These are phyloP conservation scores for Xenops minutus DNA, from an alignment of 2,797 vertebrate species.

Conservation along the genomic window DNA sequence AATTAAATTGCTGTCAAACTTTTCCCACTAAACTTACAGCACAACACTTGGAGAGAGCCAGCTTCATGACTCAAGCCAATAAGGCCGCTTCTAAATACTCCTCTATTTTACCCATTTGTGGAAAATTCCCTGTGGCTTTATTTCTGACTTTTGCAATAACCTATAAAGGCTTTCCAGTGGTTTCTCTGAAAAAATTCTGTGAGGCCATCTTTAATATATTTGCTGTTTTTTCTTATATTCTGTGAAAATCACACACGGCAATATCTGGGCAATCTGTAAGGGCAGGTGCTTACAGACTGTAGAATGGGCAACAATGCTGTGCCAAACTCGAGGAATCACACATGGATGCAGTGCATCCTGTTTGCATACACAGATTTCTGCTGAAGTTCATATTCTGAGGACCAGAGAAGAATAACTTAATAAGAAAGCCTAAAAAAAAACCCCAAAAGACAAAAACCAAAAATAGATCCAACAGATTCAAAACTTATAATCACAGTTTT, in stretches of 20 bases:
- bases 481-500: neutral
- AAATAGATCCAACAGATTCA: neutral
- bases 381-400: neutral
- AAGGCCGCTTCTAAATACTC: conserved; percentile 66
- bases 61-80: conserved; percentile 74
- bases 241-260: neutral
- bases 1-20: conserved; percentile 84
- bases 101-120: conserved; percentile 40
- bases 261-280: neutral
- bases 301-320: accelerated
- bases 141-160: conserved; percentile 37
- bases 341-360: neutral
- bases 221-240: neutral
- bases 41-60: conserved; percentile 73
- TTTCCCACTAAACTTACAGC: conserved; percentile 77
- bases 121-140: conserved; percentile 26
- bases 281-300: neutral
- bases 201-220: neutral
- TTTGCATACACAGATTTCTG: neutral
- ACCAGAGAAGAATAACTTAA: neutral
- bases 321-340: neutral
- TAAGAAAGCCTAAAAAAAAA: neutral
- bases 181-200: neutral
- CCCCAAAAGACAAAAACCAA: too few species aligned
- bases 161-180: neutral